phyloP scores from a whole-genome alignment of 1,140 invertebrate species.

The Neuroterus valhalla region DNA sequence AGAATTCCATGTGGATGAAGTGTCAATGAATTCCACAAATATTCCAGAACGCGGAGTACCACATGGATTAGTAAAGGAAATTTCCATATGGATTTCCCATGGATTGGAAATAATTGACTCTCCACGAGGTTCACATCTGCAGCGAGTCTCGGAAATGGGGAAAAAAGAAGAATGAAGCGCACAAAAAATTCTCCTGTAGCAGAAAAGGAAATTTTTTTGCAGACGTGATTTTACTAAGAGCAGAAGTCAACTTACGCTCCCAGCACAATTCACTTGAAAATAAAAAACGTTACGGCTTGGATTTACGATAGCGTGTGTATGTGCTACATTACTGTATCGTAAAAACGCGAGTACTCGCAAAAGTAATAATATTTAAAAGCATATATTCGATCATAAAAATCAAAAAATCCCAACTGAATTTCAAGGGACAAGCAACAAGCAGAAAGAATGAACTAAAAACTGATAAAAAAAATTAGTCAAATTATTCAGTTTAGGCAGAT shows the following conservation, averaged over 20 bases:
- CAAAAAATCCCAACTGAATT: not conserved
- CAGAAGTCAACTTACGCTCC: slow-evolving; percentile 23
- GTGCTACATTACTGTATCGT: slow-evolving; percentile 24
- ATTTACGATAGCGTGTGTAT: slow-evolving; percentile 20
- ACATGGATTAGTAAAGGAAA: too few relatives aligned
- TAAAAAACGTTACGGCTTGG: slow-evolving; percentile 18
- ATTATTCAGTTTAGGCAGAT: too few relatives aligned
- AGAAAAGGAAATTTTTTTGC: slow-evolving; percentile 3
- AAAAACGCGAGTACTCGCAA: slow-evolving; percentile 16
- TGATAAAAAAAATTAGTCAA: too few relatives aligned
- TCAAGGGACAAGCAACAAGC: not conserved
- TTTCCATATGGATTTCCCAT: not conserved
- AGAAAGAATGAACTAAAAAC: too few relatives aligned
- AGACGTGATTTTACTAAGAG: slow-evolving; percentile 26
- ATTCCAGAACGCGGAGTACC: too few relatives aligned
- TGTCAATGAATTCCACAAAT: too few relatives aligned
- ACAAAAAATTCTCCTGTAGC: slow-evolving; percentile 6
- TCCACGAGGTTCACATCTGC: not conserved
- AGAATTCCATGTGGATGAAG: too few relatives aligned
- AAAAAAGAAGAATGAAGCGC: slow-evolving; percentile 7
- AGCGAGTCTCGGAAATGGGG: not conserved
- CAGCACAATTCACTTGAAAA: slow-evolving; percentile 22
- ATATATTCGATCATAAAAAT: slow-evolving; percentile 3
- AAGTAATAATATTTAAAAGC: slow-evolving; percentile 28
- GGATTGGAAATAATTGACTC: not conserved